These are phyloP conservation scores for Xylota segnis DNA, from an alignment of 2,888 invertebrate genomes.

Conservation along the genomic window DNA sequence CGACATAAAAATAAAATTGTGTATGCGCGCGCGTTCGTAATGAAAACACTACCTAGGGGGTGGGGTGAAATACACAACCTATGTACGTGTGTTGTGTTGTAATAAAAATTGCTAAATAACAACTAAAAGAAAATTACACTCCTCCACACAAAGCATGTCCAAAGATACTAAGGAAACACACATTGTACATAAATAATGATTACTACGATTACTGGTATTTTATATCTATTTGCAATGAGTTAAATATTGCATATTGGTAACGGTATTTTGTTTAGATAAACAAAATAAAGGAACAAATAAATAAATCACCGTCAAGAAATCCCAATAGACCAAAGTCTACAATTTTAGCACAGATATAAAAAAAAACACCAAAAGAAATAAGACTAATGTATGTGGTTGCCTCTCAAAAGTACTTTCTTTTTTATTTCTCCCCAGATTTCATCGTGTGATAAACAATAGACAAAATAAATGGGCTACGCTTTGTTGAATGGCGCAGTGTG, in stretches of 20 bases:
- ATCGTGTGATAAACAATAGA: constrained; percentile 39
- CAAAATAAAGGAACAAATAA: not conserved
- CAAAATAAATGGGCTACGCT: constrained; percentile 16
- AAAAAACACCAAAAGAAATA: not conserved
- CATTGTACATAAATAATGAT: constrained; percentile 14
- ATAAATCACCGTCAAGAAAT: constrained; percentile 9
- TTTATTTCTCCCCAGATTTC: constrained; percentile 22
- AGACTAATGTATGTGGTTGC: not conserved
- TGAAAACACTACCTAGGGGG: not conserved
- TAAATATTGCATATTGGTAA: constrained; percentile 23
- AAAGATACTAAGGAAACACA: not conserved
- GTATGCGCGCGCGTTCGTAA: not conserved
- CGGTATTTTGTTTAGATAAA: too few relatives aligned
- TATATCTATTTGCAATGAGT: constrained; percentile 28
- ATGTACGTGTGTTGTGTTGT: not conserved
- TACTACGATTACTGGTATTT: constrained; percentile 11
- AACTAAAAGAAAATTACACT: not conserved
- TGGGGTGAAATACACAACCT: not conserved
- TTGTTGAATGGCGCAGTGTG: constrained; percentile 30
- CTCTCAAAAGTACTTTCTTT: constrained; percentile 38
- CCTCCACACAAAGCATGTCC: not conserved
- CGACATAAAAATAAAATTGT: not conserved
- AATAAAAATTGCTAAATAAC: constrained; percentile 15
- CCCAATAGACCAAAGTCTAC: not conserved
- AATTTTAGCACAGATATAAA: not conserved